Evolutionary conservation across 35 echinoderm and acorn worm species (phyloP), one percentile per base, ranked within the genome.

Genomic region (Apostichopus californicus): DNA sequence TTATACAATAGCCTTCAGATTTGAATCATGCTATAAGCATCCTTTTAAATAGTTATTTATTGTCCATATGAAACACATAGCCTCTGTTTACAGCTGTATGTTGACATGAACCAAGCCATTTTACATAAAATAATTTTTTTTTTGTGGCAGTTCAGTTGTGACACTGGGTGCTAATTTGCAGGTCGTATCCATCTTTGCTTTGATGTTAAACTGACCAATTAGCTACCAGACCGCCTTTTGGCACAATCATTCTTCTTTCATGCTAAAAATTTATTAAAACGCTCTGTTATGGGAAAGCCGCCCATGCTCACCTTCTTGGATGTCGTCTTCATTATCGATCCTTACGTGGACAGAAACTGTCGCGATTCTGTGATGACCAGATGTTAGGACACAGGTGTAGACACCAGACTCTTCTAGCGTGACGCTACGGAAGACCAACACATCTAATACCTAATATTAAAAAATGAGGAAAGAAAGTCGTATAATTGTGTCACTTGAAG

Each of bases 321-420:
- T 70, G 13, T 21, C 54, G 9, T 63, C 6, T 5, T n/a, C 66
- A 81, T 66, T 14, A 21, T 65, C 34, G 8, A 96, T 79, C 24
- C 15, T 78, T 13, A 96, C 23, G 15, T 57, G 15, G 10, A 91
- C 95, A 9, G 86, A 28, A 8, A 87, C 95, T 28, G 88, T 10
- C 8, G 26, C 70, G 15, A 90, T 55, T 63, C 70, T 90, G 8
- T 90, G 25, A 9, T 9, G 7, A 21, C 88, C 70, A 5, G 46
- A 13, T 6, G 22, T 63, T 0, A 94, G 90, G 7, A 92, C 63
- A 86, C 95, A 96, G 2, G 91, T 96, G 79, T 96, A 96, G 24
- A 70, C 54, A 10, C 95, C 95, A 53, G 65, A 21, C 65, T 96
- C 90, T 20, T 55, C 9, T 1, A 26, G 23, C 8, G 87, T 59